Evolutionary conservation across 2,113 vertebrate genomes (phyloP).

Genomic region (Charadrius vociferus): DNA sequence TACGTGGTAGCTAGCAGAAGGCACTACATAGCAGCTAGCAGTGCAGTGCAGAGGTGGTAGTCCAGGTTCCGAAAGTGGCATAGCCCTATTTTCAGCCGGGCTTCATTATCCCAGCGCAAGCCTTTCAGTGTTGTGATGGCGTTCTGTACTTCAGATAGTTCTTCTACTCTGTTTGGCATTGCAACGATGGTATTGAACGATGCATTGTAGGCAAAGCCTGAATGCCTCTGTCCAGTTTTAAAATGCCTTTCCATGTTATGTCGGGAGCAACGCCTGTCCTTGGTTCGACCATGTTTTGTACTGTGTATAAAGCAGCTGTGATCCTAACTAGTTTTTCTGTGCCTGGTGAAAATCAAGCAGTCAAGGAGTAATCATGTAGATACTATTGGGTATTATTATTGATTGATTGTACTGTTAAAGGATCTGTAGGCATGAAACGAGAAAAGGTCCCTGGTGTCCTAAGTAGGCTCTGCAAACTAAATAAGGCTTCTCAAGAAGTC

Average conservation of each 20-base stretch:
- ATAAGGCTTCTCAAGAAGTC: background rate
- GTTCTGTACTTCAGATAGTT: background rate
- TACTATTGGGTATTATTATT: background rate
- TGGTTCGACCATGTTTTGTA: background rate
- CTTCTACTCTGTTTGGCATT: background rate
- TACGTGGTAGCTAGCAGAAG: background rate
- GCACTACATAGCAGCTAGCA: background rate
- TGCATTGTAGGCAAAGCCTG: background rate
- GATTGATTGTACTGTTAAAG: background rate
- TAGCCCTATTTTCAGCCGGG: background rate
- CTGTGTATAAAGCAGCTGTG: background rate
- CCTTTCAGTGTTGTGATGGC: background rate
- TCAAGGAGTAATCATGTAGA: background rate
- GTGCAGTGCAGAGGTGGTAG: background rate
- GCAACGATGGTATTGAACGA: rapidly evolving
- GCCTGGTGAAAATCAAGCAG: background rate
- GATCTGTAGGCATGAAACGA: background rate
- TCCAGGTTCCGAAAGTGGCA: background rate
- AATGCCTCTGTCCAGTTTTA: background rate
- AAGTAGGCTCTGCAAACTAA: background rate
- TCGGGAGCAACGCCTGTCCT: background rate
- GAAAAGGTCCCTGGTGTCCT: background rate
- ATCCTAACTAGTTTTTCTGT: background rate
- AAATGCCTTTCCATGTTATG: background rate
- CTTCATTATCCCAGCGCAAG: background rate